phyloP scores from a whole-genome alignment of 2,113 vertebrate species.

The Ovis canadensis region DNA sequence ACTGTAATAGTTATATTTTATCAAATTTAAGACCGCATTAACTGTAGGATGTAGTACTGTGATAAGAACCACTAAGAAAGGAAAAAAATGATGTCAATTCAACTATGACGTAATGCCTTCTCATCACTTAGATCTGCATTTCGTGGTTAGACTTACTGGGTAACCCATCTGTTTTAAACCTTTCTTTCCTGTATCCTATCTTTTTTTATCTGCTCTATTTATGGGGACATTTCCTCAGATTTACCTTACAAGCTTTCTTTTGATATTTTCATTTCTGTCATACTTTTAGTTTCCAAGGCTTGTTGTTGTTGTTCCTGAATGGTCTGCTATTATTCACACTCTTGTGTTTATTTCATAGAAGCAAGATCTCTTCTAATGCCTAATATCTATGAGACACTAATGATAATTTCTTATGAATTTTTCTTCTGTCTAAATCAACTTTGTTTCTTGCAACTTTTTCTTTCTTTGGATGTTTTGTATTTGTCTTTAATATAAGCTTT shows the following conservation, averaged over 20 bases:
- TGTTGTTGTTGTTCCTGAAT: background rate
- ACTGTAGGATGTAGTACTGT: background rate
- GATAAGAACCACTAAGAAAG: background rate
- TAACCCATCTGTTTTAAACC: background rate
- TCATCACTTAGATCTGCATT: background rate
- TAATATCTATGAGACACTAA: background rate
- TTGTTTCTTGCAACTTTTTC: background rate
- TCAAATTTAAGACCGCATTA: background rate
- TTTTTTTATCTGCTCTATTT: background rate
- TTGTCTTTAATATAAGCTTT: background rate
- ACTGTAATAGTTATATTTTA: background rate
- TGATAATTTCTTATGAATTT: background rate
- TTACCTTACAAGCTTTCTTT: background rate
- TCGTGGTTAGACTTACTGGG: background rate
- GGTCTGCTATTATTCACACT: background rate
- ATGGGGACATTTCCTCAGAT: background rate
- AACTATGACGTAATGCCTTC: background rate
- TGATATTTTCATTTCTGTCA: background rate
- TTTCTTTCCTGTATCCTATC: background rate
- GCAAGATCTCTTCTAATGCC: background rate
- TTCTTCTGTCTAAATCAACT: background rate
- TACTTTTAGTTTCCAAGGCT: background rate
- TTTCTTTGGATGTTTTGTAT: background rate
- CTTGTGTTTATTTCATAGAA: background rate
- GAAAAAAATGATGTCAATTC: background rate